Base-by-base conservation (phyloP, 64 coral and sea anemone genomes). In the Cladopsammia gracilis region DNA sequence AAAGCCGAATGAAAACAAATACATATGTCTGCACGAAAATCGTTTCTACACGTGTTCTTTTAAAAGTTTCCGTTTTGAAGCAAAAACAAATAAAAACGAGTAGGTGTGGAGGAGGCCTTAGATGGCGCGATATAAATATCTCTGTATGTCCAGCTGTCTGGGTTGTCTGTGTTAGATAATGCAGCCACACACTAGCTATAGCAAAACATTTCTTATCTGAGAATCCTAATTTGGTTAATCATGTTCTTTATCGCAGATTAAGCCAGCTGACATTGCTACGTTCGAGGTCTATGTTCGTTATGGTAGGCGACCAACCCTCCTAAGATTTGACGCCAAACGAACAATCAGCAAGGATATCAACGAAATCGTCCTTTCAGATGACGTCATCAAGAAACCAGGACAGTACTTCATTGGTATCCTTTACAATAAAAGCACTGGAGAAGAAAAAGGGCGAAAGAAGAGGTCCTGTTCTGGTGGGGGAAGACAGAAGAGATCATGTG, bases 401-500 rank as follows among this genome's bases (percentile, higher is more conserved):
- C 10, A 14, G 12, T 89, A 89, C 53, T 76, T 16, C 25, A 62
- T 89, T 60, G 86, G 86, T 16, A 58, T 89, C 12, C 68, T 25
- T 3, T 58, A 73, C 54, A 22, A 72, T 19, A 18, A 19, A 52
- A 48, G 19, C 16, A 18, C 57, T 23, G 14, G 20, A 22, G 16
- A 9, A 1, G 0, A 15, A 10, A 19, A 25, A 13, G 18, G 34
- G n/a, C 68, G 71, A 10, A 70, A 65, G 11, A 45, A 44, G 46
- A 10, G 89, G 45, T 90, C 75, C 3, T 80, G 74, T 58, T 90
- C 47, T 12, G 77, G 46, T 15, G n/a, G 61, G 24, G 62, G 62
- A 19, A 58, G 77, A 22, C 58, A 80, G 50, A 90, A 90, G 76
- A 58, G 77, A 81, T 64, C 89, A 69, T 90, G 89, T 12, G 58